Evolutionary conservation across 2,113 vertebrate species (phyloP), one percentile per base, ranked within the genome.

Genomic region (Carollia perspicillata): DNA sequence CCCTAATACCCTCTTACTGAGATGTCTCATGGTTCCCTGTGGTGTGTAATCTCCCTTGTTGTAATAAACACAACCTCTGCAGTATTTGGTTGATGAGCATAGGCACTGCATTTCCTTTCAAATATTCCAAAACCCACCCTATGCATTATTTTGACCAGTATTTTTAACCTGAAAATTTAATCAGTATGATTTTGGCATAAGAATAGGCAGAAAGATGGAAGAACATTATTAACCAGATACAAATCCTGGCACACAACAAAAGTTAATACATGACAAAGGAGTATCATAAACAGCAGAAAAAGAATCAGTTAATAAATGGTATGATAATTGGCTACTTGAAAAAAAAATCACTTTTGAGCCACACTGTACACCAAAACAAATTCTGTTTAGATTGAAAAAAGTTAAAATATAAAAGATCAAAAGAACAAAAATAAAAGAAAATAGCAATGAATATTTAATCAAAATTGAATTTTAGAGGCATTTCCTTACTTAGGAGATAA

Each of bases 161-260:
- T 77, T 81, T 86, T 86, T 26, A 93, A 60, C 9, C 33, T 91
- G 16, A 88, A 87, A 93, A 75, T 53, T 72, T 93, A 89, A 77
- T 89, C 8, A 13, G 10, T 66, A 79, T 58, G 20, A 23, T 79
- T 77, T 8, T 80, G 51, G 17, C 55, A 51, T 26, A 77, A 93
- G 30, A 93, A 81, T 33, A 93, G 20, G 18, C n/a, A 86, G 68
- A 93, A 87, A 90, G 18, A 63, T 65, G 33, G 8, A 86, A 90
- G 63, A 66, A 79, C 12, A 63, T 3, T 77, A 9, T 35, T 75
- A 90, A 53, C 13, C 66, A 68, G 49, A 69, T 33, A 69, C 68
- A 95, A 75, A 66, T 89, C 10, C 22, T 72, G 94, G 28, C 51
- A 80, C 28, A 79, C 42, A 80, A 68, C 8, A 44, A 66, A 86